A percentile compares a stretch with the other conserved stretches of the same genome.
phyloP scores from a whole-genome alignment of 2,113 vertebrate genomes.

The Crotalus viridis region DNA sequence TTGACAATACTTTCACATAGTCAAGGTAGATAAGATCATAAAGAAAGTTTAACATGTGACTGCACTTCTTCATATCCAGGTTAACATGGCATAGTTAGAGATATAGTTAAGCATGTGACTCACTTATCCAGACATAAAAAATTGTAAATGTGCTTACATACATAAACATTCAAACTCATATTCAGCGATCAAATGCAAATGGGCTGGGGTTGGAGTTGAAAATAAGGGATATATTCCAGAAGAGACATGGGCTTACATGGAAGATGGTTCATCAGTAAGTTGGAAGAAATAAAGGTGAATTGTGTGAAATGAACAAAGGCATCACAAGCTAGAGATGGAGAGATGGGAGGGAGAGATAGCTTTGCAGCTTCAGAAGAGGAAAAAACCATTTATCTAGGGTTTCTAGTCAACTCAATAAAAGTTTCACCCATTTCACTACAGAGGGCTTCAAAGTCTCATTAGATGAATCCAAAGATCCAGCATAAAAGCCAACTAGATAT shows the following conservation, averaged over 20 bases:
- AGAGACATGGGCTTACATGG: not conserved
- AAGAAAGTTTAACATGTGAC: not conserved
- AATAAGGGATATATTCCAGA: not conserved
- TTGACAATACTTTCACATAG: not conserved
- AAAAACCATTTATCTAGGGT: not conserved
- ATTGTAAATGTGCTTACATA: not conserved
- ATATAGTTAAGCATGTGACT: not conserved
- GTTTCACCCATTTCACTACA: not conserved
- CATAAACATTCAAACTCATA: not conserved
- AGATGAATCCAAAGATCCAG: not conserved
- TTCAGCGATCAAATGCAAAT: not conserved
- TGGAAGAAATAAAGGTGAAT: not conserved
- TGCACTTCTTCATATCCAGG: not conserved
- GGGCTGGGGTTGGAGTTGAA: not conserved
- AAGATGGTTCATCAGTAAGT: not conserved
- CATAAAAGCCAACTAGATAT: not conserved
- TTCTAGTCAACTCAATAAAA: not conserved
- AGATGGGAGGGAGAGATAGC: not conserved
- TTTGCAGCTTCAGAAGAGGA: not conserved
- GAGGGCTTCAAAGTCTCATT: not conserved
- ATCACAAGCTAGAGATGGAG: not conserved
- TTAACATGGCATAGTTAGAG: not conserved
- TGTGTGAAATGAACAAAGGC: not conserved
- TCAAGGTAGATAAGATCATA: not conserved
- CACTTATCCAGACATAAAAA: not conserved